Evolutionary conservation across 2,113 vertebrate genomes (phyloP).

Genomic region (Alethe diademata): DNA sequence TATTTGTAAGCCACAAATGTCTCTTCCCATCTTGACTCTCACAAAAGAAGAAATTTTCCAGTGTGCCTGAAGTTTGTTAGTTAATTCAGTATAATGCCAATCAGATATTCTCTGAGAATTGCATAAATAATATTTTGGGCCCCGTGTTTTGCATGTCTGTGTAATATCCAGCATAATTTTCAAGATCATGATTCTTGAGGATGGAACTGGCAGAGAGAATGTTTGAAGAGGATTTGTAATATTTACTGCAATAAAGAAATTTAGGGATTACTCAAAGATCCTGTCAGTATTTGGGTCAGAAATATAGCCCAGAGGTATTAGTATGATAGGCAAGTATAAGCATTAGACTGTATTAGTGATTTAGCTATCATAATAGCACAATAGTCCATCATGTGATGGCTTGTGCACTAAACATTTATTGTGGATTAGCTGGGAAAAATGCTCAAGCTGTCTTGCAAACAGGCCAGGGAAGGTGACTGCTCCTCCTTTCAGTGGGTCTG

Average conservation of each 20-base stretch:
- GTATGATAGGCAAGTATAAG: constrained; percentile 39
- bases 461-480: not conserved
- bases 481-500: not conserved
- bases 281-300: constrained; percentile 67
- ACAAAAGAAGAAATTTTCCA: constrained; percentile 55
- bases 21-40: constrained; percentile 24
- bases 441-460: not conserved
- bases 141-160: not conserved
- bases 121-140: constrained; percentile 40
- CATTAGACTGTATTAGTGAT: constrained; percentile 69
- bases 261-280: constrained; percentile 65
- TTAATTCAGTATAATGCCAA: constrained; percentile 53
- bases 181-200: constrained; percentile 13
- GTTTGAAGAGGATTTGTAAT: constrained; percentile 62
- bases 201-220: not conserved
- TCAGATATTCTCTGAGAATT: constrained; percentile 45
- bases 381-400: constrained; percentile 35
- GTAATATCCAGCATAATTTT: constrained; percentile 34
- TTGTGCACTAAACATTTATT: constrained; percentile 49
- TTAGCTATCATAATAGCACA: constrained; percentile 60
- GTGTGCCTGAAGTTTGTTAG: constrained; percentile 38
- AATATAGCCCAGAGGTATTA: constrained; percentile 38
- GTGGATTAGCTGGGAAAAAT: not conserved
- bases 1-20: constrained; percentile 50
- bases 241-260: constrained; percentile 64